A percentile compares a stretch with the other conserved stretches of the same genome.
phyloP scores from a whole-genome alignment of 2,113 vertebrate species.

The Pterocles orientalis region DNA sequence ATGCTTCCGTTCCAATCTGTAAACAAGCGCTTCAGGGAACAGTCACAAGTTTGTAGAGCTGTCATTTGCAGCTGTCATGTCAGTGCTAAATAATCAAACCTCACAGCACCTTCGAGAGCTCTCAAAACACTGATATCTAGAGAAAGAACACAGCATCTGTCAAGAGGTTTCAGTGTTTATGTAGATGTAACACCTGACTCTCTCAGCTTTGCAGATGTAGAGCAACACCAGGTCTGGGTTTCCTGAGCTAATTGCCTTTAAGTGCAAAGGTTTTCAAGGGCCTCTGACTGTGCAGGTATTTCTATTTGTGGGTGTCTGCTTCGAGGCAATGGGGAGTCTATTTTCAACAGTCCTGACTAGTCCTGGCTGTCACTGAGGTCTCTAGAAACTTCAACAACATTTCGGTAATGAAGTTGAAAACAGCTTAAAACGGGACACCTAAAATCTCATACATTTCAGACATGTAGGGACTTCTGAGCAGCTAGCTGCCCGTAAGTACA shows the following conservation, averaged over 20 bases:
- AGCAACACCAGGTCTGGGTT: neutral
- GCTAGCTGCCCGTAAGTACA: neutral
- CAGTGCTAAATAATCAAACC: constrained; percentile 6
- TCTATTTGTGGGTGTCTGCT: neutral
- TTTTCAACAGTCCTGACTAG: constrained; percentile 15
- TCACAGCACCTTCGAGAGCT: neutral
- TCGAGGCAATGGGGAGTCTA: neutral
- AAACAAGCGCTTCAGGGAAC: constrained; percentile 15
- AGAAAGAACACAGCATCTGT: neutral
- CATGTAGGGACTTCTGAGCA: neutral
- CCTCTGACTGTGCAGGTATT: neutral
- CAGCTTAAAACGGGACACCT: neutral
- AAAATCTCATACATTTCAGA: neutral
- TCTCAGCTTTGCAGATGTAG: neutral
- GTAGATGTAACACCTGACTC: neutral
- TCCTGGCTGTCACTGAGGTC: neutral
- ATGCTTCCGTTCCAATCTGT: neutral
- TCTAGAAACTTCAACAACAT: neutral
- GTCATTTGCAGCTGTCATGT: neutral
- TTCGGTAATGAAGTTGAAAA: neutral
- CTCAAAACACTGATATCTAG: neutral
- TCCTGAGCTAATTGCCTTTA: neutral
- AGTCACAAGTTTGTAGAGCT: constrained; percentile 17
- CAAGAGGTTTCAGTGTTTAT: neutral
- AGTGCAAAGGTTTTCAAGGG: neutral